Base-by-base conservation (phyloP, 2,113 vertebrate species). In the Mustelus asterias region DNA sequence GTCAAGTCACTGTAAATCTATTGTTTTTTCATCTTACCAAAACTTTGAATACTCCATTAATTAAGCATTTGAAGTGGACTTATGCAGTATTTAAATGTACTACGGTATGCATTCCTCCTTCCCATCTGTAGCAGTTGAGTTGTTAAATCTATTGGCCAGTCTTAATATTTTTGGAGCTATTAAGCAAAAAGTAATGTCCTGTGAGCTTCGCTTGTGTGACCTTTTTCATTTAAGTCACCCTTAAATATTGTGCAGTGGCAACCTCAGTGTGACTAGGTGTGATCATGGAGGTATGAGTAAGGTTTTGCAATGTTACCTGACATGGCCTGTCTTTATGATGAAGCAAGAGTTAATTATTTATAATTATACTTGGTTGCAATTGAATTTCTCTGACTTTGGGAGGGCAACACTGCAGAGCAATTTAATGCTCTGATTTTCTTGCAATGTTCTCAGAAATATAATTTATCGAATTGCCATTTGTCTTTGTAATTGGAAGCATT, bases 401-500 rank as follows among this genome's bases (percentile, higher is more conserved):
- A 94, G 92, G 93, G 67, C 9, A 89, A 94, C 41, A 48, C 67
- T 44, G 67, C 67, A 76, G 94, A 95, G 44, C 10, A 54, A 76
- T 33, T 63, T 54, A 54, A 20, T 48, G 41, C 67, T 72, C 18
- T 54, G 94, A 24, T 95, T 72, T 72, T 41, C 37, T 72, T 54
- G 37, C n/a, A 67, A 63, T 72, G 69, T 48, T 41, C 24, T 37
- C 63, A 44, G 41, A 16, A 94, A 48, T 33, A 18, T 94, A 94
- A 69, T 94, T 69, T 94, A 95, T 72, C 76, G 69, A 11, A 29
- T 33, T 89, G 29, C 20, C 89, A 37, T 37, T 33, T 83, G 88
- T 94, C 65, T 92, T 92, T 95, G 67, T 95, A 72, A 93, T 93
- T 65, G 60, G 60, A 76, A 95, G 14, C 69, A 29, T 94, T 94